Conservation (phyloP, 2,113 vertebrate genomes). For the Phyllostomus discolor region DNA sequence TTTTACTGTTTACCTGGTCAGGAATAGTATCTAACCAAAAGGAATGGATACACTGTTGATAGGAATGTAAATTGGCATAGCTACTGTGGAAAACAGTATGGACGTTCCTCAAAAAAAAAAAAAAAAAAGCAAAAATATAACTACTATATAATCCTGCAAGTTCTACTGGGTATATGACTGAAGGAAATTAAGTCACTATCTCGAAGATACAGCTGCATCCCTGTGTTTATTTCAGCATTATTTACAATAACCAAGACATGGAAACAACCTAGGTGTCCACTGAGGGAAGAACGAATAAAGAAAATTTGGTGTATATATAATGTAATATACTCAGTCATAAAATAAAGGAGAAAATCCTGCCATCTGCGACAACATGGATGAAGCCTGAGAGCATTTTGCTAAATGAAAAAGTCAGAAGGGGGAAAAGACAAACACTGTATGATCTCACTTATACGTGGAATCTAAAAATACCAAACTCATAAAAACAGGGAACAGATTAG, state of each 20-base stretch:
- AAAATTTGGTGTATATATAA: background rate
- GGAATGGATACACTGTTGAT: background rate
- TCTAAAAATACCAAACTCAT: background rate
- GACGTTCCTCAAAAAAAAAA: background rate
- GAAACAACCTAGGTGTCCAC: background rate
- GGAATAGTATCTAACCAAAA: conserved; percentile 9
- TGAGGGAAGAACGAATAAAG: background rate
- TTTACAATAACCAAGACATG: background rate
- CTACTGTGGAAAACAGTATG: background rate
- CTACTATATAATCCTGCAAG: background rate
- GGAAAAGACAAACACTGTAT: background rate
- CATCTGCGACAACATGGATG: background rate
- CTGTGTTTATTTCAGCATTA: background rate
- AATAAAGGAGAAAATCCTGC: background rate
- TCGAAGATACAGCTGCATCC: background rate
- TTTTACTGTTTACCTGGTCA: background rate
- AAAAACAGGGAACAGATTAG: background rate
- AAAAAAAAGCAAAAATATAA: background rate
- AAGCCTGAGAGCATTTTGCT: background rate
- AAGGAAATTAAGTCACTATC: background rate
- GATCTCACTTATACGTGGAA: background rate
- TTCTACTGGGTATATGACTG: background rate
- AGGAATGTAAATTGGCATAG: background rate
- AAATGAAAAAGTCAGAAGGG: background rate
- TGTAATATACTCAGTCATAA: background rate